Evolutionary conservation across 2,113 vertebrate species (phyloP), one percentile per base, ranked within the genome.

Genomic region (Tretioscincus oriximinensis): DNA sequence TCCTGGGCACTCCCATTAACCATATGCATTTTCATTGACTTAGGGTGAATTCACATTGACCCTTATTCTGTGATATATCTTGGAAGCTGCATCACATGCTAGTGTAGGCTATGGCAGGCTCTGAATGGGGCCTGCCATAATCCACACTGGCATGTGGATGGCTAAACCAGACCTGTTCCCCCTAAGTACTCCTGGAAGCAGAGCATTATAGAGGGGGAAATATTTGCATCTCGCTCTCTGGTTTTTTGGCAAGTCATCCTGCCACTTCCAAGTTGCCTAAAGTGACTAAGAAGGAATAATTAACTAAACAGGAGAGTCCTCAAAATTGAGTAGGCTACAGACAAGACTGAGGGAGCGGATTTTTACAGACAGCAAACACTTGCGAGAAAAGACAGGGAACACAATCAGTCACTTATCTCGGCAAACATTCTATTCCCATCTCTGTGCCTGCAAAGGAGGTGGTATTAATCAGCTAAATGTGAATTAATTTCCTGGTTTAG

Each of bases 381-480:
- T 29, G 41, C 49, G 24, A 35, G 72, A 61, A 69, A 7, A 16
- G 14, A 29, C 28, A 12, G 45, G 66, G 61, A 65, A 28, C 68
- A 76, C 26, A 80, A 31, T 71, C 79, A 65, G 29, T 58, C 45
- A 67, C 7, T 22, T 12, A 58, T 16, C 74, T 22, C 66, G 21
- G n/a, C 51, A 76, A 68, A 73, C 47, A 49, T 81, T 49, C 26
- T 73, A 58, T 65, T 65, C 7, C 54, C n/a, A 1, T 73, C 66
- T 73, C 10, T 54, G 21, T 51, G 60, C 2, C n/a, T 29, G 2
- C 41, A 65, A 20, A 54, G 60, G 58, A 49, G 73, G 66, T 76
- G 73, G 73, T 76, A 70, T 82, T 82, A 82, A 82, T 82, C 80
- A 81, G 73, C 66, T 76, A 58, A 35, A 75, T 54, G 81, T 26